Evolutionary conservation across 2,113 vertebrate species (phyloP), one percentile per base, ranked within the genome.

Genomic region (Oxyura jamaicensis): DNA sequence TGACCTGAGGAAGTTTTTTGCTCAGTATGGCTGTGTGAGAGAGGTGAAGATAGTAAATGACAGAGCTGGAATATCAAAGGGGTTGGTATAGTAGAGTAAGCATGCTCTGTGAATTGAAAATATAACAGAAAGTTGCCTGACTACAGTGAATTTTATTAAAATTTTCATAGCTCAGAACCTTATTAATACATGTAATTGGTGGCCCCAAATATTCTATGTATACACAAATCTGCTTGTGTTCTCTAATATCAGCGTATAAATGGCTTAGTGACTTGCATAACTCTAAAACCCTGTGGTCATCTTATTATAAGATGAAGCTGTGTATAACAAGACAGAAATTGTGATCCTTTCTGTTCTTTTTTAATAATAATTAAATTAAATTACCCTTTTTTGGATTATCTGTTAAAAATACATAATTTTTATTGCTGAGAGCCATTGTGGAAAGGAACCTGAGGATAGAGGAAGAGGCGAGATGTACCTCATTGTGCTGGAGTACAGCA

Each of bases 11-110:
- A 97, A 96, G 35, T 97, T 99, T 96, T 99, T 99, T 98, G 98
- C 98, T 78, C 98, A 98, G 39, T 98, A 98, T 79, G 99, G 99
- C 56, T 96, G 95, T 15, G 98, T 99, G 46, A 99, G 98, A 97
- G 98, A 99, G 96, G 99, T 99, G 97, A 99, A 99, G 96, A 99
- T 99, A 97, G 97, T 99, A 78, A 98, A 96, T 75, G 98, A 99
- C 97, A 98, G 98, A 97, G 96, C 97, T 93, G 98, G 99, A 97
- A 91, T 98, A 18, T 98, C 98, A 28, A 99, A 98, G 95, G 98
- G 99, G 99, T 99, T 97, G 91, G 98, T 98, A 98, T 91, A 69
- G 25, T 85, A 95, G 67, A 93, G 63, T 84, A 80, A 92, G 9
- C 22, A 10, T 56, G 10, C 73, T 90, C 16, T 89, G 29, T 44